Evolutionary conservation across 2,888 invertebrate species (phyloP).

Genomic region (Drosophila merina): DNA sequence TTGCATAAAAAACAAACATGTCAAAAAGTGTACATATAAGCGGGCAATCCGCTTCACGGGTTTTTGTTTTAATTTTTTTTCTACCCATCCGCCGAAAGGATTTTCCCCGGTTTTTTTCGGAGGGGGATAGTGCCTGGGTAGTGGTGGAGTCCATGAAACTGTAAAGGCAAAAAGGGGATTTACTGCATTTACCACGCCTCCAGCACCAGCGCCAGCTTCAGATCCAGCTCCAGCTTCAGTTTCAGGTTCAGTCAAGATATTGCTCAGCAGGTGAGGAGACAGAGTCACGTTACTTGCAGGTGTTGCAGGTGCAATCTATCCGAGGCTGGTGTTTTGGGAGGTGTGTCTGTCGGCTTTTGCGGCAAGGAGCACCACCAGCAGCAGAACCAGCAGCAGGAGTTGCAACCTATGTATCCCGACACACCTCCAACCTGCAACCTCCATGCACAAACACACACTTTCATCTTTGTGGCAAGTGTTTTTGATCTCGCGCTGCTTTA

Average conservation of each 20-base stretch:
- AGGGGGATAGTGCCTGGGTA: not conserved
- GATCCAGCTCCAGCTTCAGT: not conserved
- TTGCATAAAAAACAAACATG: slow-evolving; percentile 70
- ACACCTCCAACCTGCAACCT: not conserved
- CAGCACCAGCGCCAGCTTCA: not conserved
- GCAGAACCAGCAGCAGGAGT: slow-evolving; percentile 39
- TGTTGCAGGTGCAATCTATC: slow-evolving; percentile 80
- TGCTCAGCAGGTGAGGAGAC: slow-evolving; percentile 56
- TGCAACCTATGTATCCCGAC: slow-evolving; percentile 30
- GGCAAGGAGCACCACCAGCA: slow-evolving; percentile 49
- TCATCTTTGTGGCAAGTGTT: slow-evolving; percentile 69
- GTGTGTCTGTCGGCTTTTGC: slow-evolving; percentile 54
- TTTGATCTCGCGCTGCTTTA: slow-evolving; percentile 74
- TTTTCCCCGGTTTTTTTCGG: not conserved
- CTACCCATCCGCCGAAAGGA: not conserved
- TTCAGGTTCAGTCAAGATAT: slow-evolving; percentile 35
- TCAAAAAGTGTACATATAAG: slow-evolving; percentile 59
- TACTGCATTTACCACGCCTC: slow-evolving; percentile 69
- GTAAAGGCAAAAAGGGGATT: slow-evolving; percentile 67
- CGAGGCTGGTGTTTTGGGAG: slow-evolving; percentile 31
- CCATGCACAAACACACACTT: slow-evolving; percentile 19
- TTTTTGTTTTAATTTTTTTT: slow-evolving; percentile 23
- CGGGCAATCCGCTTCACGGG: slow-evolving; percentile 14
- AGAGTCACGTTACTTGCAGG: slow-evolving; percentile 81
- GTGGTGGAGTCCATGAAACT: slow-evolving; percentile 64